Evolutionary conservation across 2,888 invertebrate genomes (phyloP), one percentile per base, ranked within the genome.

Genomic region (Anarsia innoxiella): DNA sequence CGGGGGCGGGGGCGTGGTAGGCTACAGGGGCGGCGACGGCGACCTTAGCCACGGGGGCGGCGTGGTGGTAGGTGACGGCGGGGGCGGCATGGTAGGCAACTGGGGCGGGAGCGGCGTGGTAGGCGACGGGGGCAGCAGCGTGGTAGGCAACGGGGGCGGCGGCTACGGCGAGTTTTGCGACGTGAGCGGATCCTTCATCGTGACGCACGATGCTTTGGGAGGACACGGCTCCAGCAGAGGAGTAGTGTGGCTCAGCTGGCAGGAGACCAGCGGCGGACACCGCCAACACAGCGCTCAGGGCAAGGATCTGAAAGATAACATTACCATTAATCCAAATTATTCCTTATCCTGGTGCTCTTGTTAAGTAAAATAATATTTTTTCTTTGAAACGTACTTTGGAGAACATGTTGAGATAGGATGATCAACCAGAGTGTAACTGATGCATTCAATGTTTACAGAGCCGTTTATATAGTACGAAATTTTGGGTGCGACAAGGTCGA

Each of bases 331-430:
- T n/a, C n/a, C n/a, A n/a, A n/a, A n/a, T n/a, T n/a, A n/a, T n/a
- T n/a, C n/a, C n/a, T n/a, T n/a, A n/a, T n/a, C n/a, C n/a, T n/a
- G n/a, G n/a, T n/a, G n/a, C n/a, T n/a, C n/a, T n/a, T n/a, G n/a
- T n/a, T n/a, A n/a, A n/a, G n/a, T n/a, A n/a, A n/a, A n/a, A n/a
- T n/a, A n/a, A n/a, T n/a, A n/a, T n/a, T n/a, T n/a, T n/a, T n/a
- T n/a, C n/a, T n/a, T n/a, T n/a, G n/a, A 11, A 41, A 70, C 76
- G 76, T 59, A 80, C 79, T 75, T 76, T 75, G 42, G 66, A 66
- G 69, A 70, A 75, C 79, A 80, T 77, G 44, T 70, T 73, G 60
- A 46, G 4, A 25, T 25, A 25, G n/a, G 60, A 49, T 56, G 53
- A 52, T 50, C 57, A 46, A 51, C 45, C 52, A 42, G 49, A 41